Evolutionary conservation across 2,797 vertebrate genomes (phyloP), one percentile per base, ranked within the genome.

Genomic region (Micromesistius poutassou): DNA sequence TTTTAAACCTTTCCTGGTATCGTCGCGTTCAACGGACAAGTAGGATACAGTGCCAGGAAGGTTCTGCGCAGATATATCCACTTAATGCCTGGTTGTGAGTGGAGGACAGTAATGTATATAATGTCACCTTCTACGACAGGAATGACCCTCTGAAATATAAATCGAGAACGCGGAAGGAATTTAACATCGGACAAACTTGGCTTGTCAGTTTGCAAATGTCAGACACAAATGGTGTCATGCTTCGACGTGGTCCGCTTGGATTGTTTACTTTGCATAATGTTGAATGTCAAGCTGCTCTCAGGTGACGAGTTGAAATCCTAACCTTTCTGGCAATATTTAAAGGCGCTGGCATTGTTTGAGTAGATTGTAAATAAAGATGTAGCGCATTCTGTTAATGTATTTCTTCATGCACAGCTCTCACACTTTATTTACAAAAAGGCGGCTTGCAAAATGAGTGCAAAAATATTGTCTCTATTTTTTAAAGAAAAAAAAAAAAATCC

Each of bases 221-320:
- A 75, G 50, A 70, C 75, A 74, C 74, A 73, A 28, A 35, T 42
- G 25, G 70, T 35, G 75, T 72, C 35, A 46, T 71, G 75, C 30
- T 25, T 28, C 42, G 8, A n/a, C 72, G 2, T 72, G 68, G 62
- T 71, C 62, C 30, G 62, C 62, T 42, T 76, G 36, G 10, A 40
- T 40, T 46, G 16, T 50, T 50, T 33, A 46, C 68, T 77, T 72
- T 72, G 68, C n/a, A 76, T 76, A 68, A 40, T 76, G 66, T 42
- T 19, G 31, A 71, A 71, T 76, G 75, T 76, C 68, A 71, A 31
- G 36, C 66, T 30, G n/a, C 66, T 75, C 31, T n/a, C 50, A 35
- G 33, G 50, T 35, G 50, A 35, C 16, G 50, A 25, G 50, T 75
- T 35, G 30, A 25, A 66, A 25, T 62, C 16, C 14, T 75, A 46